Evolutionary conservation across 2,113 vertebrate species (phyloP), one percentile per base, ranked within the genome.

Genomic region (Dolichotis patagonum): DNA sequence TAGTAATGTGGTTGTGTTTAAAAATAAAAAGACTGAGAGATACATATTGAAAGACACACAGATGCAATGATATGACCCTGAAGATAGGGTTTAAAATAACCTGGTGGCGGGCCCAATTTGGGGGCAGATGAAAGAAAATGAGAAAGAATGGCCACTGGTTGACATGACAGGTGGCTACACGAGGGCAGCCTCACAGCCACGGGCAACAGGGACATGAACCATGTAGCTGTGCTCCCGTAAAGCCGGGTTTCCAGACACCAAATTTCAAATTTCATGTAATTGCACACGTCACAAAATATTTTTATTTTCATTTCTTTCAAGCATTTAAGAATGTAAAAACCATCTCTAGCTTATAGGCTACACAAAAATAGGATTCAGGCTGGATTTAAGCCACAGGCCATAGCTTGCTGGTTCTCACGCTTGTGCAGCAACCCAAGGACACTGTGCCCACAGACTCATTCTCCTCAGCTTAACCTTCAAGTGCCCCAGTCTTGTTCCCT

Each of bases 201-300:
- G 52, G 41, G 46, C 67, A 60, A 24, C 28, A 54, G 1, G 8
- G 4, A 41, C 11, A 0, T 56, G 26, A 88, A 30, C 30, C 77
- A 10, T 1, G 2, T 3, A n/a, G 49, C 78, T 91, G 10, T 11
- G 7, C 41, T 85, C 56, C 88, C 94, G 24, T 13, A 56, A 35
- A 65, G 35, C 35, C 73, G 35, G 20, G 30, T 65, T 90, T 54
- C 77, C 5, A 73, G 43, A 26, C 77, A 56, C 41, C 75, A 71
- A 77, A 71, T 67, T 96, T 73, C 87, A 52, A 89, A 80, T 75
- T 96, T 75, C 60, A 75, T 67, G 38, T 58, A 60, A 83, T 75
- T 87, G 84, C 43, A 60, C 12, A 73, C 32, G 10, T 67, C 46
- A 91, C 71, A 73, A 95, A 94, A 94, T 43, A 95, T 43, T 54